These are phyloP conservation scores for Incurvaria masculella DNA, from an alignment of 2,888 invertebrate species.

Conservation along the genomic window DNA sequence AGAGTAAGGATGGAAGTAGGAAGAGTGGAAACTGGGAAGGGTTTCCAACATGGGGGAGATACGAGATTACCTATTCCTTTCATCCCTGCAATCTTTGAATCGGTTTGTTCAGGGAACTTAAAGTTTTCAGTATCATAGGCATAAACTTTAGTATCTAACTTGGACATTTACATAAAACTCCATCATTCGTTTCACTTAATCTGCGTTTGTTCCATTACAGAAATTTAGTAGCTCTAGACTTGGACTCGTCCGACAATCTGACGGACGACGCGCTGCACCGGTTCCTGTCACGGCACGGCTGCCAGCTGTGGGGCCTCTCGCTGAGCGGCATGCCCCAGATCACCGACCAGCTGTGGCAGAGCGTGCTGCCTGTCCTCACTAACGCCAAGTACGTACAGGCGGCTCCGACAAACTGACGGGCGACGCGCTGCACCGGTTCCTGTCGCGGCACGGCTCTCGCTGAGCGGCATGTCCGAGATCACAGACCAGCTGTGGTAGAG, in stretches of 20 bases:
- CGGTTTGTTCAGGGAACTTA: too few relatives aligned
- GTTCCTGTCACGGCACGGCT: constrained; percentile 87
- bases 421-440: constrained; percentile 76
- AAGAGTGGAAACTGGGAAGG: too few relatives aligned
- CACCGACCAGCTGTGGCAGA: constrained; percentile 97
- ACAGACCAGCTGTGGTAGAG: constrained; percentile 91
- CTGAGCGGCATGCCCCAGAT: constrained; percentile 97
- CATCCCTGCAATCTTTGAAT: too few relatives aligned
- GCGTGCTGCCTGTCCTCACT: constrained; percentile 84
- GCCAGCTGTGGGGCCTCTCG: constrained; percentile 82
- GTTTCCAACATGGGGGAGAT: too few relatives aligned
- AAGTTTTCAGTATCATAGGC: too few relatives aligned
- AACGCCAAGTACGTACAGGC: constrained; percentile 75
- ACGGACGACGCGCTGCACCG: constrained; percentile 90
- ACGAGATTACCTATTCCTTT: too few relatives aligned
- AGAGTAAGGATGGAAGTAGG: too few relatives aligned
- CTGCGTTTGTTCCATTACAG: constrained; percentile 37
- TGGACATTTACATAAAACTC: too few relatives aligned
- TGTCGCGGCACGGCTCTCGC: constrained; percentile 72
- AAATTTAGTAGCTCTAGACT: constrained; percentile 81
- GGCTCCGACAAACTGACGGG: constrained; percentile 74
- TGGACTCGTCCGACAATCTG: constrained; percentile 93
- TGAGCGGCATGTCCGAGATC: constrained; percentile 89
- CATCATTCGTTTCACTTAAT: too few relatives aligned
- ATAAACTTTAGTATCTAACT: too few relatives aligned